These are phyloP conservation scores for Campylomormyrus numenius DNA, from an alignment of 2,113 vertebrate species.

Conservation along the genomic window DNA sequence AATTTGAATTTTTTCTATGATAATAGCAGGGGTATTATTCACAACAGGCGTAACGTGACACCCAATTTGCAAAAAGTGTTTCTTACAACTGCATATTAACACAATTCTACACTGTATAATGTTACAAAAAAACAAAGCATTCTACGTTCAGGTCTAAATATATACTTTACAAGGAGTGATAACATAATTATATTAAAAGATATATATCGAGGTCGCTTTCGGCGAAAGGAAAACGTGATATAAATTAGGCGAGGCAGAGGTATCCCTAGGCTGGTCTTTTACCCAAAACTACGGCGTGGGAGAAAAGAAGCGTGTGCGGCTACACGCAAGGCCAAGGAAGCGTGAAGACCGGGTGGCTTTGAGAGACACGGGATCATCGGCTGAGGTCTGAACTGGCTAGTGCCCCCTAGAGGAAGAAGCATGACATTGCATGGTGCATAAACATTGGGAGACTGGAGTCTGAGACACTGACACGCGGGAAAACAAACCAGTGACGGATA, in stretches of 20 bases:
- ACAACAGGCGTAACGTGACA: background rate
- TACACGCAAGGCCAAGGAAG: background rate
- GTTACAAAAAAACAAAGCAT: background rate
- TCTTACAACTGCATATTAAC: conserved; percentile 5
- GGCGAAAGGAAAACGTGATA: background rate
- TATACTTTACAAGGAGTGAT: background rate
- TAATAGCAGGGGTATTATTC: background rate
- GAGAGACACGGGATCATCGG: background rate
- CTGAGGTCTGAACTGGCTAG: background rate
- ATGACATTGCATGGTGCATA: background rate
- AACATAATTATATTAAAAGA: background rate
- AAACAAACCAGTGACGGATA: background rate
- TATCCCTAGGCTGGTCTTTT: background rate
- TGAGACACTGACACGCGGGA: background rate
- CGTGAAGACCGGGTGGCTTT: background rate
- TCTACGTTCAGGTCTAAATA: background rate
- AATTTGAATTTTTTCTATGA: background rate
- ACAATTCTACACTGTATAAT: background rate
- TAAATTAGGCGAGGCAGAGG: background rate
- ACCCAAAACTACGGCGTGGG: background rate
- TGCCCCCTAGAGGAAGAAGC: background rate
- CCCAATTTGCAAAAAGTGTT: background rate
- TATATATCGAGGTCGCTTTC: background rate
- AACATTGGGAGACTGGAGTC: background rate
- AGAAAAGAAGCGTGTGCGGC: background rate